Base-by-base conservation (phyloP, 2,888 invertebrate species). In the Drosophila longiperda region DNA sequence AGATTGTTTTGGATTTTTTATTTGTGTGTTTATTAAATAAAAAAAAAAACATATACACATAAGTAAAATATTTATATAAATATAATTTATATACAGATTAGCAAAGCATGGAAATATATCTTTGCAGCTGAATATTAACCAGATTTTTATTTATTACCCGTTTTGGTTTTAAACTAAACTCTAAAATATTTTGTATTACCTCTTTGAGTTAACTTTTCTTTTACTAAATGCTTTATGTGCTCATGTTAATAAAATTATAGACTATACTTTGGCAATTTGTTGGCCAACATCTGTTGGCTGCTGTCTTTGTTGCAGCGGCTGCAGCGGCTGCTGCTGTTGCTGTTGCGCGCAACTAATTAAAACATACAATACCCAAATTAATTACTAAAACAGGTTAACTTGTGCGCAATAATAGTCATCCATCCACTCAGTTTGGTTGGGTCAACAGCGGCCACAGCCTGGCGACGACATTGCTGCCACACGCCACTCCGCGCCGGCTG, bases 381-480 rank as follows among this genome's bases (percentile, higher is more conserved):
- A 92, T 92, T 92, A 91, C 92, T 89, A 91, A 92, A 92, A 91
- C 91, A 91, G 91, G 91, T 91, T 92, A 92, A 91, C 91, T 92
- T 92, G 90, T 90, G 91, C 84, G 87, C 92, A 90, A 80, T 83
- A 87, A 90, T 83, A 78, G 87, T 69, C 84, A 74, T 70, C 72
- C 73, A 88, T 80, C 66, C 83, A 82, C 67, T 72, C 69, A 73
- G 68, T 75, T 75, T 75, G 80, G 76, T 52, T 60, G 63, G 68
- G 66, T 72, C 77, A 82, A 68, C 65, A 66, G 77, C 60, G 66
- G 70, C 70, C 75, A 78, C 77, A 78, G 48, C 45, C 73, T 63
- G 73, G 53, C 69, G 66, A 66, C 62, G 66, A 55, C n/a, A 55
- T 42, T 78, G 66, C 71, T 65, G 78, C 60, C 64, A 52, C 50